Percentiles rank a stretch among this genome's conserved stretches.
Evolutionary conservation across 2,797 vertebrate species (phyloP).

Genomic region (Periparus ater): DNA sequence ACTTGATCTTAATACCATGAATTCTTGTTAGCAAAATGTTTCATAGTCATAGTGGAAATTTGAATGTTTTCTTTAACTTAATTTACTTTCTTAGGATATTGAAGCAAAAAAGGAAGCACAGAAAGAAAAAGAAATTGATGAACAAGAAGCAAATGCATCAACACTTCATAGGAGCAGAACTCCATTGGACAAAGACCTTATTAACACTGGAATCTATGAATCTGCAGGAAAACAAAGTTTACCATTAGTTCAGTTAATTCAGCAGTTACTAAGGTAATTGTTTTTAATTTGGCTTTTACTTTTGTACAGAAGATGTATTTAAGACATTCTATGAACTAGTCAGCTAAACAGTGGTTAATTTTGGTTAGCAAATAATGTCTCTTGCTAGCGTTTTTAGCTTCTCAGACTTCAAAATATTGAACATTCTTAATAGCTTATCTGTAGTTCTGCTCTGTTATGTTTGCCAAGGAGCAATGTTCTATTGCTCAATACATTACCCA

Average conservation of each 20-base stretch:
- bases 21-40: not conserved
- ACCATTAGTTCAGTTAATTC: slow-evolving; percentile 95
- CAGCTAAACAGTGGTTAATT: not conserved
- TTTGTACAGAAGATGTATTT: not conserved
- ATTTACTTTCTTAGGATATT: slow-evolving; percentile 83
- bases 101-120: slow-evolving; percentile 99
- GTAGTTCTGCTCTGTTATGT: not conserved
- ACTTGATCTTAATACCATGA: not conserved
- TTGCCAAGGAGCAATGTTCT: not conserved
- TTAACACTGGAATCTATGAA: slow-evolving; percentile 97
- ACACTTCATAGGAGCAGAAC: slow-evolving; percentile 91
- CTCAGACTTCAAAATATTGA: not conserved
- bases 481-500: not conserved
- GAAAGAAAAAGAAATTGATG: slow-evolving; percentile 98
- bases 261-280: slow-evolving; percentile 91
- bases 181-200: slow-evolving; percentile 95
- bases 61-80: not conserved
- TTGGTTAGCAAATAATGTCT: not conserved
- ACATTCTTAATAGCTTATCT: not conserved
- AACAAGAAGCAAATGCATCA: slow-evolving; percentile 95
- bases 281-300: not conserved
- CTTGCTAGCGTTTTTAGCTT: not conserved
- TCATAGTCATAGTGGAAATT: not conserved
- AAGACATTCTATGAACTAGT: not conserved
- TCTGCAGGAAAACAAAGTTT: slow-evolving; percentile 94